A percentile compares a stretch with the other conserved stretches of the same genome.
These are phyloP conservation scores for Aspidiotus destructor DNA, from an alignment of 2,888 invertebrate species.

Conservation along the genomic window DNA sequence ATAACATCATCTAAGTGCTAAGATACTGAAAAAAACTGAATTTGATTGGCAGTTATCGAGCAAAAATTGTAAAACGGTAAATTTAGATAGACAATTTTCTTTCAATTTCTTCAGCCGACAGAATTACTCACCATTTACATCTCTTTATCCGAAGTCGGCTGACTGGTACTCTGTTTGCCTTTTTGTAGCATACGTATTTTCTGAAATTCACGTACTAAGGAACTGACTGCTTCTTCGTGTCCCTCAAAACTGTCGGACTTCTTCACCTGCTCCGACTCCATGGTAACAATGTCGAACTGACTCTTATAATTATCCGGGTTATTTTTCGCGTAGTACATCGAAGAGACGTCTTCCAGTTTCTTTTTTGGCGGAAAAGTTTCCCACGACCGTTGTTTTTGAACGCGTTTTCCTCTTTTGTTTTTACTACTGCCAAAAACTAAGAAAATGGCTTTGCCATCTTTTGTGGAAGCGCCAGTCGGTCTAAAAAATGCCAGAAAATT, in stretches of 20 bases:
- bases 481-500: slow-evolving; percentile 3
- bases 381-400: slow-evolving; percentile 54
- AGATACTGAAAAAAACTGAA: too few species aligned
- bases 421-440: slow-evolving; percentile 42
- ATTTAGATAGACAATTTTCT: too few species aligned
- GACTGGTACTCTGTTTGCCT: slow-evolving; percentile 32
- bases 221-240: slow-evolving; percentile 58
- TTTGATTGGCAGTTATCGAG: too few species aligned
- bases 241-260: slow-evolving; percentile 61
- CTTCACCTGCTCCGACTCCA: slow-evolving; percentile 41
- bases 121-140: neutral
- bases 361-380: slow-evolving; percentile 53
- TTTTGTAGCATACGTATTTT: slow-evolving; percentile 50
- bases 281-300: slow-evolving; percentile 39
- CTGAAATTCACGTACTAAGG: slow-evolving; percentile 56
- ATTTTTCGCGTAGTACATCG: slow-evolving; percentile 38
- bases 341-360: slow-evolving; percentile 36
- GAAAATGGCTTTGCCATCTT: slow-evolving; percentile 46
- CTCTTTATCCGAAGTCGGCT: slow-evolving; percentile 17
- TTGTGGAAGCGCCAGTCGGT: slow-evolving; percentile 17
- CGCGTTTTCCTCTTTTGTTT: slow-evolving; percentile 40
- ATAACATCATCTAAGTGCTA: too few species aligned
- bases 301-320: slow-evolving; percentile 40
- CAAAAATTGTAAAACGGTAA: too few species aligned
- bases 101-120: too few species aligned